Base-by-base conservation (phyloP, 2,797 vertebrate species). In the Botia almorhae region DNA sequence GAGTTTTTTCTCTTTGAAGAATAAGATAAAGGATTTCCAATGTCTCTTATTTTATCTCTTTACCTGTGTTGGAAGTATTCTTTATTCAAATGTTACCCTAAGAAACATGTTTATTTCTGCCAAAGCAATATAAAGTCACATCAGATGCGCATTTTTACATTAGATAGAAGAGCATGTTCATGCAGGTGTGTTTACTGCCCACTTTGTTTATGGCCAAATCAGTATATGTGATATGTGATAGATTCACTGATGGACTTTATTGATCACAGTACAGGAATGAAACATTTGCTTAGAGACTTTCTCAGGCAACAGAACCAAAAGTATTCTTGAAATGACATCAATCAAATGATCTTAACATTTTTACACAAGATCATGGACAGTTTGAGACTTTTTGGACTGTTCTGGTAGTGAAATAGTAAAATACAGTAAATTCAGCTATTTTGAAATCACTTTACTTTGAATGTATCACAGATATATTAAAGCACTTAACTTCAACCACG, bases 231-330 rank as follows among this genome's bases (percentile, higher is more conserved):
- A 56, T 58, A 51, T 74, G n/a, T 65, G 17, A 68, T 61, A 39
- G 51, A 50, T 58, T 19, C 8, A 43, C 43, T 64, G 46, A 78
- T 73, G 68, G 64, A 65, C 65, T 78, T 69, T 76, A 81, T 69
- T 77, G 74, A 83, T 68, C 53, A 75, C 69, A 74, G 69, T 64
- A 72, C 76, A 78, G 48, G 79, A 83, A 65, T 51, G 55, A 78
- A 64, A 81, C 56, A 61, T 82, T 78, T 84, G 81, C 86, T 87
- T 84, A 87, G 86, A 84, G 86, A 87, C 76, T 85, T 84, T 80
- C 78, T 76, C 74, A 83, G 74, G 74, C 68, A 63, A 69, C 67
- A 76, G 69, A 80, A 55, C 33, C 17, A 53, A n/a, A 61, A 26
- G 2, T 26, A 26, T 26, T 26, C 23, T 26, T 26, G 23, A 26